Evolutionary conservation across 2,113 vertebrate genomes (phyloP), one percentile per base, ranked within the genome.

Genomic region (Dromiciops gliroides): DNA sequence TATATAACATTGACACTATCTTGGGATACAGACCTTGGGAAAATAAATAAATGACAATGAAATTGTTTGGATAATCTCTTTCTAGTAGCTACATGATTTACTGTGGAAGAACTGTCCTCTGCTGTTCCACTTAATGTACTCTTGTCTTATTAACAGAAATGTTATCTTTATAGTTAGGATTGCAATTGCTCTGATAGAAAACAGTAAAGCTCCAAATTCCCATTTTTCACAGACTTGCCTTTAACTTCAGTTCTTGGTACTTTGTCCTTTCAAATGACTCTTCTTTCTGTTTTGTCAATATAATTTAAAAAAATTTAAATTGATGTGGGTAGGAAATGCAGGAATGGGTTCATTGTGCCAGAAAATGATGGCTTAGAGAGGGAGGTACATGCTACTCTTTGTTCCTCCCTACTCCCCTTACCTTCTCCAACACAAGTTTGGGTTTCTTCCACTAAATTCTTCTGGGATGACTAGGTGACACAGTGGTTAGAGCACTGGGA

Each of bases 21-120:
- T 95, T 51, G 47, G 90, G 50, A 25, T 67, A 67, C 22, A 89
- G 51, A 19, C 51, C 90, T 92, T 91, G 83, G 83, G 94, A 94
- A 83, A 14, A 88, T 93, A 94, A 91, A 0, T 88, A 91, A 28
- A 88, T 75, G 23, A 25, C n/a, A 1, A 26, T 89, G 92, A 92
- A 96, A 93, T 93, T 93, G 92, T 47, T 92, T 91, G 48, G 95
- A 26, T 3, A 48, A 48, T 51, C 2, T 83, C 93, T 67, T 94
- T 51, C 44, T 95, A 94, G 28, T 92, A 52, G 75, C 48, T 47
- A 4, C 67, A 49, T 90, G 90, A 47, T 51, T 95, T 91, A n/a
- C 47, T 89, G 67, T 94, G 28, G 12, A 1, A 91, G 31, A 50
- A 9, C 14, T 48, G 50, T 93, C 44, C 88, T 95, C 49, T 93